Percentiles rank a stretch among this genome's conserved stretches.
These are phyloP conservation scores for Xyliphius kryptos DNA, from an alignment of 2,113 vertebrate genomes.

Conservation along the genomic window DNA sequence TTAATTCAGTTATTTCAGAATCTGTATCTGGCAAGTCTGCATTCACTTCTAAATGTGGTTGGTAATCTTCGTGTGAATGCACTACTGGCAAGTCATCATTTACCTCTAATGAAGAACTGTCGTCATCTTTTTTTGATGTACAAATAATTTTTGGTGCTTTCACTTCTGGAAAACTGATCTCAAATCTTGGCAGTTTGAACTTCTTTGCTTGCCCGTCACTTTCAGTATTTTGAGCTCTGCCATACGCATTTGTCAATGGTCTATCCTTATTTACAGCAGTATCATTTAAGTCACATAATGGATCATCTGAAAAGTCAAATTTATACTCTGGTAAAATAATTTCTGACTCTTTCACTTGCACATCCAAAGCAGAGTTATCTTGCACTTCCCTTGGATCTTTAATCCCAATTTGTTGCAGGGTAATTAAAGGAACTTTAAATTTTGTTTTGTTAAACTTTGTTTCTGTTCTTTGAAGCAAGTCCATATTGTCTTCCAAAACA, in stretches of 20 bases:
- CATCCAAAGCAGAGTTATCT: slow-evolving; percentile 24
- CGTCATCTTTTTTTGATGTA: not conserved
- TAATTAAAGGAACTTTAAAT: slow-evolving; percentile 41
- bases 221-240: not conserved
- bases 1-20: slow-evolving; percentile 13
- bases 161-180: slow-evolving; percentile 22
- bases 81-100: slow-evolving; percentile 27
- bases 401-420: slow-evolving; percentile 32
- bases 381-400: slow-evolving; percentile 13
- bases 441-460: no score
- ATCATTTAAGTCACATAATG: not conserved
- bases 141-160: slow-evolving; percentile 25
- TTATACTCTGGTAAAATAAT: no score
- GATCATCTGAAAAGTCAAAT: not conserved
- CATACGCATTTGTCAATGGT: not conserved
- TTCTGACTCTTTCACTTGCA: slow-evolving; percentile 10
- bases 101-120: slow-evolving; percentile 14
- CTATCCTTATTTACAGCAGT: not conserved
- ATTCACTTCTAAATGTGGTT: slow-evolving; percentile 24
- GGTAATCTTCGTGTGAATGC: not conserved
- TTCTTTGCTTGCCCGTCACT: slow-evolving; percentile 23
- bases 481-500: slow-evolving; percentile 7
- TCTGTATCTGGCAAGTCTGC: slow-evolving; percentile 10
- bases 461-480: no score
- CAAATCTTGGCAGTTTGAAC: slow-evolving; percentile 31